These are phyloP conservation scores for Trilocha varians DNA, from an alignment of 2,888 invertebrate genomes.

Conservation along the genomic window DNA sequence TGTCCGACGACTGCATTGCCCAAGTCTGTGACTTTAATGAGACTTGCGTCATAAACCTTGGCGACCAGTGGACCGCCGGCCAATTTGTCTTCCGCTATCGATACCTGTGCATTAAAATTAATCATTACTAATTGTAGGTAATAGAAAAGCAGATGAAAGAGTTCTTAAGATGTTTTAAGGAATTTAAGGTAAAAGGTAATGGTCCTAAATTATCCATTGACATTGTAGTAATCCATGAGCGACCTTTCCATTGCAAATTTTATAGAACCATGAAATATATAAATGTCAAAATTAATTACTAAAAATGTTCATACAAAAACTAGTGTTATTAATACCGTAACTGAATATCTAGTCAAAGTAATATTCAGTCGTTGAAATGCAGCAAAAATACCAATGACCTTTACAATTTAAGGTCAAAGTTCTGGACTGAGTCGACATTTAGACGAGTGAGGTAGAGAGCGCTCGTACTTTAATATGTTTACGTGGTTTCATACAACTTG, in stretches of 20 bases:
- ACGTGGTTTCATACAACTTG: too few relatives aligned
- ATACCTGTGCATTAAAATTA: slow-evolving; percentile 42
- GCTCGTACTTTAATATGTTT: background rate
- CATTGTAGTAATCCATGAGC: too few relatives aligned
- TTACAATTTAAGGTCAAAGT: slow-evolving; percentile 17
- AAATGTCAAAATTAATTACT: too few relatives aligned
- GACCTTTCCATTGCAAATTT: too few relatives aligned
- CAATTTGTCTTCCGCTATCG: slow-evolving; percentile 90
- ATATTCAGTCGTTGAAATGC: background rate
- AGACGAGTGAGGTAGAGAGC: slow-evolving; percentile 4
- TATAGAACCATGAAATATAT: too few relatives aligned
- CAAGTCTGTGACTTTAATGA: slow-evolving; percentile 95
- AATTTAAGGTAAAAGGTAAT: too few relatives aligned
- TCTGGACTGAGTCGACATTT: slow-evolving; percentile 17
- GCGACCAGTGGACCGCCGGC: slow-evolving; percentile 92
- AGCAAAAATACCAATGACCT: slow-evolving; percentile 11
- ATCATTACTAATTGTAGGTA: too few relatives aligned
- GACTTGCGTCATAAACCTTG: slow-evolving; percentile 94
- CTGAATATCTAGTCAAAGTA: background rate
- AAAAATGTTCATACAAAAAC: too few relatives aligned
- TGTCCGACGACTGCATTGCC: slow-evolving; percentile 95
- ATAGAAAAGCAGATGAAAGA: too few relatives aligned
- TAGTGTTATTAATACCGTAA: background rate
- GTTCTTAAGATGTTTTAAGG: too few relatives aligned
- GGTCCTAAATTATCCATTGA: too few relatives aligned